Evolutionary conservation across 2,888 invertebrate genomes (phyloP), one percentile per base, ranked within the genome.

Genomic region (Cheilosia vernalis): DNA sequence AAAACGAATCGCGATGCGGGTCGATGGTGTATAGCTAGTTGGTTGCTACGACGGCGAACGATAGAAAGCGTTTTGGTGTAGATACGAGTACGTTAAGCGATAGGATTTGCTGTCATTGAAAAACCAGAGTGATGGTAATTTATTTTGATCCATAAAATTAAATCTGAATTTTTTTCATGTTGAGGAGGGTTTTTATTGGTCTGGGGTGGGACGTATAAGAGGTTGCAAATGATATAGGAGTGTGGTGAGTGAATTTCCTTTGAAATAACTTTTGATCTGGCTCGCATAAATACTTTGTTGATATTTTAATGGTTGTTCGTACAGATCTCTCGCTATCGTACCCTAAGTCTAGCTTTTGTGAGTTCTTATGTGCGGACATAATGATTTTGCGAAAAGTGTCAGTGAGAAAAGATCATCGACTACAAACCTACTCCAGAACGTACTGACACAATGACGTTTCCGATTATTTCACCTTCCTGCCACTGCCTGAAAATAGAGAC

Each of bases 21-120:
- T 10, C 37, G 76, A 64, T 82, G 63, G 74, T 69, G 47, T 58
- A 53, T 27, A 27, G 27, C 6, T 27, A 6, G 15, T 80, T 47
- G 60, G 15, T 80, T 47, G 60, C 66, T 72, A 74, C 64, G 55
- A 79, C 44, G 40, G 24, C 21, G 30, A 55, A 49, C 17, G 33
- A 73, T 49, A 51, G 55, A 42, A 74, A 73, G 40, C 24, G 47
- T 47, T 19, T 9, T 47, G 37, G 30, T 81, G 37, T 61, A 24
- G 24, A 44, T 56, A 49, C n/a, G n/a, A n/a, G n/a, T n/a, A n/a
- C 51, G 78, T 47, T 78, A 84, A 84, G 73, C 53, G 67, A 60
- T 33, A 49, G 79, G 78, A 73, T 84, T 74, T 78, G 67, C 24
- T 73, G 42, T 78, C 61, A 83, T 67, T 73, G 83, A 73, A 61